Evolutionary conservation across 2,797 vertebrate species (phyloP), one percentile per base, ranked within the genome.

Genomic region (Cryptoblepharus egeriae): DNA sequence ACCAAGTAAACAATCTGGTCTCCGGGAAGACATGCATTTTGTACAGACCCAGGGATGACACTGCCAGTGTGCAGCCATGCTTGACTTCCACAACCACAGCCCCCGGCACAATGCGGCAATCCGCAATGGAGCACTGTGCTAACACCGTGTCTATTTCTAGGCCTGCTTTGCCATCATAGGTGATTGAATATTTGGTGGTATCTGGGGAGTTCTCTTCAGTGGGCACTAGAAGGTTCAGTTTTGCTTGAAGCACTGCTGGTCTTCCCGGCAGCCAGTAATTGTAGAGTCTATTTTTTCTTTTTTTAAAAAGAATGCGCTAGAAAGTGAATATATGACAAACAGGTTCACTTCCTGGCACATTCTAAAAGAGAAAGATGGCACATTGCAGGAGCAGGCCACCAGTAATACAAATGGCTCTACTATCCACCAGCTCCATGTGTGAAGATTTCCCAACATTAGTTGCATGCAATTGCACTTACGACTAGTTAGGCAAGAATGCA

Each of bases 1-100:
- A 78, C 78, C 83, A 88, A 82, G 84, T 26, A 77, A 91, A 84
- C 77, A 87, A 79, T 58, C 84, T 88, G 83, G 81, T 35, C 28
- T 30, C 79, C 69, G 10, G 20, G 30, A 32, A 83, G 81, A 71
- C 6, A 72, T 5, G 39, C 77, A 26, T 70, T 60, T 39, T 24
- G 20, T 45, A 60, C 70, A 1, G 0, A 60, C 2, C 32, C 35
- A 67, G 64, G 74, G 7, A 81, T 22, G 65, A 64, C 35, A 77
- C 39, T 13, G 55, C 16, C 45, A 57, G 42, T 35, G 35, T 69
- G 55, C 13, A 10, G 11, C 45, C 57, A 28, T 10, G 6, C 68
- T 61, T 6, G 7, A n/a, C 65, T 63, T 63, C 7, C 2, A 52
- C 15, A 42, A 39, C 65, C 26, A n/a, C 67, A 77, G 42, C 39